Conservation (phyloP, 2,888 invertebrate species). For the Tholera decimalis region DNA sequence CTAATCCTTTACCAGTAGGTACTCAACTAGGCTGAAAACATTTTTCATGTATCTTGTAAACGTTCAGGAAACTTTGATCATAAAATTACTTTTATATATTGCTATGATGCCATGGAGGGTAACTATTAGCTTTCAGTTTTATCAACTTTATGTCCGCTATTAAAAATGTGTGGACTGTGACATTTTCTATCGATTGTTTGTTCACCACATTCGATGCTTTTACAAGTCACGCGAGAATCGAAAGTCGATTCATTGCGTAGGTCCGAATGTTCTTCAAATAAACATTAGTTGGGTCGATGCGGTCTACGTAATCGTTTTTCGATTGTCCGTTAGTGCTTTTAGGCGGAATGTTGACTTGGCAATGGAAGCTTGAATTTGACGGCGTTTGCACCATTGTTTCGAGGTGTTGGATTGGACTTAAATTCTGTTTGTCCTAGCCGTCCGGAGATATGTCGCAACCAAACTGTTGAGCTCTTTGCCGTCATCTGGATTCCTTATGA, state of each 20-base stretch:
- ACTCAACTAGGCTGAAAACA: constrained; percentile 13
- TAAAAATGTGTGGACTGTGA: constrained; percentile 60
- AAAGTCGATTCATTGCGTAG: constrained; percentile 74
- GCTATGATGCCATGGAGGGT: constrained; percentile 31
- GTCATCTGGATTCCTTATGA: neutral
- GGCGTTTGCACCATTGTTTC: constrained; percentile 60
- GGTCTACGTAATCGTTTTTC: constrained; percentile 81
- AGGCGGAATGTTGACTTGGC: constrained; percentile 71
- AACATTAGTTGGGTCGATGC: constrained; percentile 78
- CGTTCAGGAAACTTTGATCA: constrained; percentile 18
- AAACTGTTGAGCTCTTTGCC: neutral
- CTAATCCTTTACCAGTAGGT: constrained; percentile 6
- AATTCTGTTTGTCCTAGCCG: constrained; percentile 19
- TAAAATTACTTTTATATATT: constrained; percentile 38
- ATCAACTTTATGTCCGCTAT: constrained; percentile 52
- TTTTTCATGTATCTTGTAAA: neutral
- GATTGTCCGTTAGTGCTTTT: constrained; percentile 75
- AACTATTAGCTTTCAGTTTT: constrained; percentile 42
- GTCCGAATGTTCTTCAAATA: constrained; percentile 80
- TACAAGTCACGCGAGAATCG: constrained; percentile 79
- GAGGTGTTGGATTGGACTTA: constrained; percentile 31
- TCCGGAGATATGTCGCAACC: neutral
- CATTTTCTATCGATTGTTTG: constrained; percentile 65
- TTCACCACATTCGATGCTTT: constrained; percentile 73
- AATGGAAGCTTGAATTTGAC: constrained; percentile 48